phyloP scores from a whole-genome alignment of 2,888 invertebrate species.

The Coelogynopora nodosa region DNA sequence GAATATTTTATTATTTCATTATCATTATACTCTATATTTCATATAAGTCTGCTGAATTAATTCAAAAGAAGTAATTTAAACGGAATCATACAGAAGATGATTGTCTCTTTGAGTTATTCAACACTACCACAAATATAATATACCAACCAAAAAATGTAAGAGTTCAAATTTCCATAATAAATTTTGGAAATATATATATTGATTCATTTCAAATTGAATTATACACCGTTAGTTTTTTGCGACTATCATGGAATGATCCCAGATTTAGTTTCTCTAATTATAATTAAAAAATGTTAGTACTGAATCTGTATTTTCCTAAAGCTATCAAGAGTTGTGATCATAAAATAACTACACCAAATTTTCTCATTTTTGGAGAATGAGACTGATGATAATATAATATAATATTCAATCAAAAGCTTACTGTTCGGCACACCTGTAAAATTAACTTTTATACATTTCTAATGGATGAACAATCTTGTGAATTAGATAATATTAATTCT shows the following conservation, averaged over 20 bases:
- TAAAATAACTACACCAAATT: slow-evolving; percentile 35
- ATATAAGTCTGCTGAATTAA: too few relatives aligned
- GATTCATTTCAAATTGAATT: slow-evolving; percentile 16
- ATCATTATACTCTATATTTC: too few relatives aligned
- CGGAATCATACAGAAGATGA: neutral
- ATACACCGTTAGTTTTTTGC: slow-evolving; percentile 21
- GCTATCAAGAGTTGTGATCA: slow-evolving; percentile 21
- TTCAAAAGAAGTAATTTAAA: too few relatives aligned
- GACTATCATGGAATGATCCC: slow-evolving; percentile 40
- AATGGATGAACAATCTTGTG: slow-evolving; percentile 43
- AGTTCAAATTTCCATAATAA: neutral
- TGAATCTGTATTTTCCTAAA: slow-evolving; percentile 38
- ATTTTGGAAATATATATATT: neutral
- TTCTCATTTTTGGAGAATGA: slow-evolving; percentile 21
- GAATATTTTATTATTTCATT: too few relatives aligned
- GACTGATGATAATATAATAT: slow-evolving; percentile 25
- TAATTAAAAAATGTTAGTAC: neutral
- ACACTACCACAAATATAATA: neutral
- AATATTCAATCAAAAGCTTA: slow-evolving; percentile 34
- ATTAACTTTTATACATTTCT: slow-evolving; percentile 42
- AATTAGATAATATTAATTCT: slow-evolving; percentile 16
- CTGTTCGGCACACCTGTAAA: slow-evolving; percentile 17
- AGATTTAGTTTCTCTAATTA: slow-evolving; percentile 3
- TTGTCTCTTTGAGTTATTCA: neutral
- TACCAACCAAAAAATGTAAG: neutral